Evolutionary conservation across 2,888 invertebrate genomes (phyloP).

Genomic region (Rhagium mordax): DNA sequence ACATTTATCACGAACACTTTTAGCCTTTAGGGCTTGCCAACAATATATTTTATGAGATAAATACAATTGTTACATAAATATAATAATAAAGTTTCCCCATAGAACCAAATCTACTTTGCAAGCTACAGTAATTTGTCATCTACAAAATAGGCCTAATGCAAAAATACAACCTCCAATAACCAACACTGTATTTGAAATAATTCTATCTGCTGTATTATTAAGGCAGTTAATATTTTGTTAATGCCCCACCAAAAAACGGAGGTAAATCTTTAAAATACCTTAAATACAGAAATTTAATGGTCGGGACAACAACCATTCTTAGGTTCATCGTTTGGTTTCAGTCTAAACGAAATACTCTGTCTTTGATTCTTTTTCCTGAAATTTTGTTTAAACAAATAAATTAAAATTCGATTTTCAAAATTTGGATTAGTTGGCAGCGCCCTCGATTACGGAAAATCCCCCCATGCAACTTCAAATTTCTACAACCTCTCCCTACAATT

Average conservation of each 20-base stretch:
- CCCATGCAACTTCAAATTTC: slow-evolving; percentile 14
- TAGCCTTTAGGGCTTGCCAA: slow-evolving; percentile 15
- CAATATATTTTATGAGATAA: neutral
- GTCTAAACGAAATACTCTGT: slow-evolving; percentile 42
- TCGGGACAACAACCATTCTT: slow-evolving; percentile 23
- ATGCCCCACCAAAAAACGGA: slow-evolving; percentile 17
- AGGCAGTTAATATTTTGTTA: slow-evolving; percentile 19
- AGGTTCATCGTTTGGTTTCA: slow-evolving; percentile 37
- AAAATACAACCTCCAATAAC: neutral
- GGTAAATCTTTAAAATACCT: slow-evolving; percentile 12
- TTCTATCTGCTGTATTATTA: neutral
- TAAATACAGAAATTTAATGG: slow-evolving; percentile 3
- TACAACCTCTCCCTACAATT: slow-evolving; percentile 1
- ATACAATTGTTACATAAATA: too few relatives aligned
- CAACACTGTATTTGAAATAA: neutral
- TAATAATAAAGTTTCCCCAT: too few relatives aligned
- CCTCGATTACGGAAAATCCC: neutral
- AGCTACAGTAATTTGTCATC: too few relatives aligned
- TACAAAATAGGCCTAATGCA: too few relatives aligned
- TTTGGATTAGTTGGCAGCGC: slow-evolving; percentile 22
- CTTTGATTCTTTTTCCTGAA: slow-evolving; percentile 42
- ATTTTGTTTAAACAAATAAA: slow-evolving; percentile 21
- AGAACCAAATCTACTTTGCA: too few relatives aligned
- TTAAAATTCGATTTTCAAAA: neutral
- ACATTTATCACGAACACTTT: neutral